phyloP scores from a whole-genome alignment of 2,797 vertebrate species.

The Phaenicophaeus curvirostris region DNA sequence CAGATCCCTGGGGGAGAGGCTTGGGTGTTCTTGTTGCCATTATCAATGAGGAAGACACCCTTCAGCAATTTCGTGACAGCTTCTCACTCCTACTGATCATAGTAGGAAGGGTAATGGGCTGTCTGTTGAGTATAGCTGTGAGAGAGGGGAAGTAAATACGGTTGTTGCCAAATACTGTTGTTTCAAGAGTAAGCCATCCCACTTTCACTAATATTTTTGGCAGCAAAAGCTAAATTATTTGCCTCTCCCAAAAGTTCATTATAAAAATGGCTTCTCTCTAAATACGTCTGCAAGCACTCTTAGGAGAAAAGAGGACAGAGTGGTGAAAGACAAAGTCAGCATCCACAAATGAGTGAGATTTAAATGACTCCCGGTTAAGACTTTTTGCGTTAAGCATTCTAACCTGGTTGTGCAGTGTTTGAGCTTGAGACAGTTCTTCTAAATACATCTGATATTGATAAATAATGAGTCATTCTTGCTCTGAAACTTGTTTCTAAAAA shows the following conservation, averaged over 20 bases:
- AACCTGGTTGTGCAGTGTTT: neutral
- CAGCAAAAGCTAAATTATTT: neutral
- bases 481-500: neutral
- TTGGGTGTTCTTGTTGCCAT: neutral
- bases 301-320: neutral
- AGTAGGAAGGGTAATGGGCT: neutral
- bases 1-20: neutral
- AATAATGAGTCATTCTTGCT: conserved; percentile 23
- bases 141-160: neutral
- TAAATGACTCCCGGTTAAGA: neutral
- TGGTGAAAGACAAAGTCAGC: neutral
- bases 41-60: too few relatives aligned
- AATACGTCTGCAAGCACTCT: neutral
- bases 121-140: neutral
- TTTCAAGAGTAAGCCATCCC: neutral
- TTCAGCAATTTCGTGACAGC: neutral
- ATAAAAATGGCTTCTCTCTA: neutral
- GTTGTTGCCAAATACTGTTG: neutral
- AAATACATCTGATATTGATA: neutral
- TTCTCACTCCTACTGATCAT: rapidly evolving
- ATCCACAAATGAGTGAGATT: neutral
- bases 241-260: neutral
- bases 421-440: neutral
- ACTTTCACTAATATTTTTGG: neutral
- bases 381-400: neutral